Percentiles rank a stretch among this genome's conserved stretches.
Evolutionary conservation across 2,797 vertebrate species (phyloP).

Genomic region (Lagodon rhomboides): DNA sequence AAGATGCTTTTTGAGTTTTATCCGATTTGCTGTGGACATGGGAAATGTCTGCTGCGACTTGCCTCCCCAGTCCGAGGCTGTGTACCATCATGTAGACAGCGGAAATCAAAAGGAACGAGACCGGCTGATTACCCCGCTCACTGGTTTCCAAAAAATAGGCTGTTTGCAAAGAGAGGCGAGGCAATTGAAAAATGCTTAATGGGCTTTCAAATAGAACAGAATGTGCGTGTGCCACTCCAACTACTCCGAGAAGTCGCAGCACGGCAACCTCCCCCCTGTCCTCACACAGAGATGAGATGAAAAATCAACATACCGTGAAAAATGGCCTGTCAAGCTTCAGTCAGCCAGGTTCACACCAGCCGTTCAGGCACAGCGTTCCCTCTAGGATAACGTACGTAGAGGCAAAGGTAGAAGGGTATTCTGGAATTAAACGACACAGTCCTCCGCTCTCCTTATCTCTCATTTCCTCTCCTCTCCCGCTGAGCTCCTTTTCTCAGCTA

Average conservation of each 20-base stretch:
- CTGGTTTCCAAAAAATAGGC: conserved; percentile 23
- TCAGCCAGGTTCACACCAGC: conserved; percentile 41
- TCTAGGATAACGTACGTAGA: conserved; percentile 27
- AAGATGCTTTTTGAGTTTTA: conserved; percentile 9
- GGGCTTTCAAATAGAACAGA: conserved; percentile 52
- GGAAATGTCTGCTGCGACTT: conserved; percentile 12
- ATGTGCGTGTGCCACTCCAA: conserved; percentile 34
- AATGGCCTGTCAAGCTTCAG: conserved; percentile 60
- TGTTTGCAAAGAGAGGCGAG: conserved; percentile 16
- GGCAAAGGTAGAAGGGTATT: conserved; percentile 38
- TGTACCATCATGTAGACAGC: conserved; percentile 9
- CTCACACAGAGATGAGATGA: conserved; percentile 63
- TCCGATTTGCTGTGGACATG: background rate
- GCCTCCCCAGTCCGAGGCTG: conserved; percentile 7
- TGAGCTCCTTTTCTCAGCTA: conserved; percentile 48
- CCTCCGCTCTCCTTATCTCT: conserved; percentile 37
- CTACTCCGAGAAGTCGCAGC: conserved; percentile 57
- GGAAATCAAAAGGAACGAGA: conserved; percentile 27
- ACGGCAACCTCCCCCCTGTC: conserved; percentile 36
- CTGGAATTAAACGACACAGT: conserved; percentile 50
- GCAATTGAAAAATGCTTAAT: conserved; percentile 42
- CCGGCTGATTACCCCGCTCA: conserved; percentile 22
- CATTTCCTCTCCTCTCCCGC: conserved; percentile 35
- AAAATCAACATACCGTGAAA: conserved; percentile 67
- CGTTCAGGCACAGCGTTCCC: conserved; percentile 18